Percentiles rank a stretch among this genome's conserved stretches.
Evolutionary conservation across 1,140 invertebrate genomes (phyloP).

Genomic region (Fopius arisanus): DNA sequence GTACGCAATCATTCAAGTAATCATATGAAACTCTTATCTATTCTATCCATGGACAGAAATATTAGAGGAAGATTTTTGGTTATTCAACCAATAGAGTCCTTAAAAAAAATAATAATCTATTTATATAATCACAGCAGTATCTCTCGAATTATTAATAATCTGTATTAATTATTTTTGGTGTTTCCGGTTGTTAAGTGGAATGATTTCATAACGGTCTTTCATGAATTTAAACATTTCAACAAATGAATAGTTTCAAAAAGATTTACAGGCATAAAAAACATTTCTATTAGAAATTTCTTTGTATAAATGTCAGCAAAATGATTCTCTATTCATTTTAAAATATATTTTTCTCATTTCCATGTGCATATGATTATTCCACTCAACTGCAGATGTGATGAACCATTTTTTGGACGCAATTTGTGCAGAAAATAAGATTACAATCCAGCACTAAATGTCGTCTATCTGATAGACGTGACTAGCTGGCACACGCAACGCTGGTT

Average conservation of each 20-base stretch:
- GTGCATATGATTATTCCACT: not conserved
- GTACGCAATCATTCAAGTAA: no score
- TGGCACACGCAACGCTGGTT: constrained; percentile 43
- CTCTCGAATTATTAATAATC: not conserved
- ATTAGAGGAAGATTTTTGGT: not conserved
- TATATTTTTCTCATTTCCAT: not conserved
- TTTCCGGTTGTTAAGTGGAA: not conserved
- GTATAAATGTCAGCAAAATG: not conserved
- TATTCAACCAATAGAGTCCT: not conserved
- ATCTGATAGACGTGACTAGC: constrained; percentile 50
- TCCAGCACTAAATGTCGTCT: constrained; percentile 48
- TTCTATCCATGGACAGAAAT: not conserved
- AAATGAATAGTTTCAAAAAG: no score
- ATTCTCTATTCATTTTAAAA: not conserved
- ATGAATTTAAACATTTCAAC: no score
- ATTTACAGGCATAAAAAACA: no score
- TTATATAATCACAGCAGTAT: not conserved
- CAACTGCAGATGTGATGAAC: not conserved
- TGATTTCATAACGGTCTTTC: not conserved
- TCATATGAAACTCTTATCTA: not conserved
- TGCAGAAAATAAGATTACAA: not conserved
- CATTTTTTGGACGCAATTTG: not conserved
- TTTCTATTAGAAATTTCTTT: not conserved
- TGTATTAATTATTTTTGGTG: not conserved
- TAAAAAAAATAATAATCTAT: not conserved